Conservation (phyloP, 1,140 invertebrate genomes). For the Lycorma delicatula region DNA sequence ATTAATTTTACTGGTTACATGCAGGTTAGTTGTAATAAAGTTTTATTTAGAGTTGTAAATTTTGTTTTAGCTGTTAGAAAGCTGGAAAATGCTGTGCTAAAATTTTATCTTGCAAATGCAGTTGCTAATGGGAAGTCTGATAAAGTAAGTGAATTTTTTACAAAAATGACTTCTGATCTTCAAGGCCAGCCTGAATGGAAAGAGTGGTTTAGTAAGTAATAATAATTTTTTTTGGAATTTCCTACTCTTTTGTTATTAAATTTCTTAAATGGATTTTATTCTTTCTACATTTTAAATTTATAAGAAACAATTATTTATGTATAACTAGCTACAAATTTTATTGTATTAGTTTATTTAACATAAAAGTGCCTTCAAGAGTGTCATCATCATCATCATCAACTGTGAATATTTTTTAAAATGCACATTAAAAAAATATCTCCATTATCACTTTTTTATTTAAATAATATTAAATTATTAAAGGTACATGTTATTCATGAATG, state of each 20-base stretch:
- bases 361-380: no score
- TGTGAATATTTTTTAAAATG: no score
- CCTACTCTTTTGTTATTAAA: no score
- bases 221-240: not conserved
- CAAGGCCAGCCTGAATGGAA: conserved; percentile 88
- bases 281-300: not conserved
- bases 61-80: conserved; percentile 63
- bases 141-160: conserved; percentile 84
- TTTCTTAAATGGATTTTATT: not conserved
- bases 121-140: conserved; percentile 70
- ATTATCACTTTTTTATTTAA: no score
- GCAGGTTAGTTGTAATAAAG: not conserved
- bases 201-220: conserved; percentile 88
- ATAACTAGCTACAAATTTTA: not conserved
- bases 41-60: no score
- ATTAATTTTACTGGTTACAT: conserved; percentile 11
- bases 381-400: no score
- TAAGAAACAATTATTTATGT: not conserved
- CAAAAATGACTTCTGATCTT: conserved; percentile 75
- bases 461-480: no score
- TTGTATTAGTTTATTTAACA: no score
- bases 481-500: no score
- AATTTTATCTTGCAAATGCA: conserved; percentile 83
- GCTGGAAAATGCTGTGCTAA: conserved; percentile 79
- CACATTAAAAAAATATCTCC: no score